These are phyloP conservation scores for Syngnathoides biaculeatus DNA, from an alignment of 2,113 vertebrate species.

Conservation along the genomic window DNA sequence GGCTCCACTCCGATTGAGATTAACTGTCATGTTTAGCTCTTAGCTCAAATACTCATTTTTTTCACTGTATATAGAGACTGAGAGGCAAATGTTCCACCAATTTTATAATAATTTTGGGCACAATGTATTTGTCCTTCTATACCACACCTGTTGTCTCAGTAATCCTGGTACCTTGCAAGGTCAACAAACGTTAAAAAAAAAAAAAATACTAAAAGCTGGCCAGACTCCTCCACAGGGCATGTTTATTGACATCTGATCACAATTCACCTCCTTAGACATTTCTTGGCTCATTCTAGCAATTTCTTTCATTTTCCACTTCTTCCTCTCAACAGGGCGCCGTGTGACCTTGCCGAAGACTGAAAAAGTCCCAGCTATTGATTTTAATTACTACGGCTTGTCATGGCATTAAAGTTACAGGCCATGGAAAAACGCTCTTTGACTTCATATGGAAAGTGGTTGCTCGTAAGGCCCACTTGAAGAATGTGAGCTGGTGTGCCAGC, in stretches of 20 bases:
- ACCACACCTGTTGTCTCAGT: not conserved
- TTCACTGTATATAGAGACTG: no score
- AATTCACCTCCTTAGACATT: slow-evolving; percentile 72
- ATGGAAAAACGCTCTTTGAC: slow-evolving; percentile 78
- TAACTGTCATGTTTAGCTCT: no score
- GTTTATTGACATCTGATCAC: slow-evolving; percentile 85
- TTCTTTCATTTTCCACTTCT: slow-evolving; percentile 35
- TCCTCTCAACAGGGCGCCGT: slow-evolving; percentile 58
- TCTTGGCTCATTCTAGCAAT: slow-evolving; percentile 75
- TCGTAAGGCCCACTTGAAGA: slow-evolving; percentile 20
- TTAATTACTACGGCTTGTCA: slow-evolving; percentile 90
- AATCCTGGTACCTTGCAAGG: not conserved
- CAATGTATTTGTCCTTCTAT: not conserved
- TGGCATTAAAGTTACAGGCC: slow-evolving; percentile 80
- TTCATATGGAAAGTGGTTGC: slow-evolving; percentile 65
- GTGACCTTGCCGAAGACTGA: slow-evolving; percentile 88
- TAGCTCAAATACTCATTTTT: no score
- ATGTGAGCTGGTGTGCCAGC: slow-evolving; percentile 1
- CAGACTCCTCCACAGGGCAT: slow-evolving; percentile 55
- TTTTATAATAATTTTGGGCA: not conserved
- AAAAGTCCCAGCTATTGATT: slow-evolving; percentile 92
- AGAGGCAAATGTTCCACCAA: no score
- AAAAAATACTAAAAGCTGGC: slow-evolving; percentile 10
- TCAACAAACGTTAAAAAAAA: slow-evolving; percentile 1
- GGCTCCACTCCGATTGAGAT: no score